These are phyloP conservation scores for Eilema sororculum DNA, from an alignment of 2,888 invertebrate genomes.

Conservation along the genomic window DNA sequence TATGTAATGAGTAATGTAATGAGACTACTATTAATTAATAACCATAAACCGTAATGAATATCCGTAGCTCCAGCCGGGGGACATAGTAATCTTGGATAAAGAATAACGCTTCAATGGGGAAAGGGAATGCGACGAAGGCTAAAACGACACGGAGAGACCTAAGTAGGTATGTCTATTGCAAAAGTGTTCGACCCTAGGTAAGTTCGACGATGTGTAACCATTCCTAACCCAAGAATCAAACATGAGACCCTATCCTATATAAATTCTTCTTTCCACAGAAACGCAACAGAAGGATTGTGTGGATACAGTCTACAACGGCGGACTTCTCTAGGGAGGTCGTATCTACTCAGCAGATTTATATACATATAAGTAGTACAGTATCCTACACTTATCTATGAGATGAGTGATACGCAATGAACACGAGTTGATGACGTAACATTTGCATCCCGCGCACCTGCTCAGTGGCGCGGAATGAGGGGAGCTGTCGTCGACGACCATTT, in stretches of 20 bases:
- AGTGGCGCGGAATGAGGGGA: too few relatives aligned
- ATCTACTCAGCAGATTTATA: neutral
- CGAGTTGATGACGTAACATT: neutral
- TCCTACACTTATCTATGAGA: neutral
- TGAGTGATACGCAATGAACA: neutral
- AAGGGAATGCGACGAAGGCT: neutral
- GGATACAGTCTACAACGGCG: neutral
- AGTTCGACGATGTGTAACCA: too few relatives aligned
- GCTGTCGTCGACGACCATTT: too few relatives aligned
- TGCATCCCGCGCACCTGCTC: neutral
- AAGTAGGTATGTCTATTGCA: neutral
- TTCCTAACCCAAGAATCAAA: neutral
- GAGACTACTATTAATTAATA: conserved; percentile 21
- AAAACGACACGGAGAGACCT: neutral
- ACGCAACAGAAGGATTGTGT: neutral
- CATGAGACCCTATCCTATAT: neutral
- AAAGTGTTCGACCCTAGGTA: neutral
- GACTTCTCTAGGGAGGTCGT: neutral
- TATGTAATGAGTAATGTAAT: conserved; percentile 24
- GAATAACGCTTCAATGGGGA: neutral
- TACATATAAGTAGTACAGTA: neutral
- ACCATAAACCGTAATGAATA: conserved; percentile 4
- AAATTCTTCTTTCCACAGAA: neutral
- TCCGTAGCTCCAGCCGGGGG: neutral
- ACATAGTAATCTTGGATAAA: neutral